Evolutionary conservation across 2,113 vertebrate species (phyloP), one percentile per base, ranked within the genome.

Genomic region (Marcusenius ussheri): DNA sequence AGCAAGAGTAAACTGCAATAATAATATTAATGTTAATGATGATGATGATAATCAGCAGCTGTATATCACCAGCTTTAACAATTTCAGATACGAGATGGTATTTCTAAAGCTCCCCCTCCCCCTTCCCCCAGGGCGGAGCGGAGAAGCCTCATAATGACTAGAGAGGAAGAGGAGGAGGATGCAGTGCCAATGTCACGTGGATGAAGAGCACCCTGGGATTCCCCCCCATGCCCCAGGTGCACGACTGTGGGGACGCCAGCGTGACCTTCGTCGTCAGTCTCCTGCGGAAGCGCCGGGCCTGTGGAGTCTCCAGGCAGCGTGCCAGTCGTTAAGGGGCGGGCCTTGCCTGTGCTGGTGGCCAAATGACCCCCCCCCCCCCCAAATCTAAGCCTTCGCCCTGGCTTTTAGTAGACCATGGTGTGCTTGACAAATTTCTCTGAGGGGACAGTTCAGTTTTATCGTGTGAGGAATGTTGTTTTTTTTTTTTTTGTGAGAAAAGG

Each of bases 61-160:
- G 4, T 74, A 31, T 77, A 39, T 77, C 70, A 39, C 15, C 35
- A 77, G 70, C 74, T 39, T 47, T 2, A 83, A 83, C 39, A 45
- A 2, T 21, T 11, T 39, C 0, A 19, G n/a, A 35, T 11, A 80
- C 7, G 5, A 21, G n/a, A 51, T 24, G 24, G 47, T 86, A 24
- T 51, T 49, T 86, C 24, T 86, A n/a, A 49, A 50, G 21, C 24
- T 21, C 1, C 42, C 90, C 74, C 89, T 27, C 91, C 87, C 83
- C 90, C 27, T 90, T 85, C 4, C 51, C 39, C n/a, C 85, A 99
- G 98, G 97, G 96, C 46, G 95, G 96, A 46, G 94, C 95, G 0
- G 98, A 98, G 91, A 98, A 98, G 93, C 96, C 96, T 42, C 98
- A 98, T 92, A 97, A 94, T 62, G 98, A 98, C 90, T 98, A 95